phyloP scores from a whole-genome alignment of 1,140 invertebrate genomes.

The Drosophila sp. region DNA sequence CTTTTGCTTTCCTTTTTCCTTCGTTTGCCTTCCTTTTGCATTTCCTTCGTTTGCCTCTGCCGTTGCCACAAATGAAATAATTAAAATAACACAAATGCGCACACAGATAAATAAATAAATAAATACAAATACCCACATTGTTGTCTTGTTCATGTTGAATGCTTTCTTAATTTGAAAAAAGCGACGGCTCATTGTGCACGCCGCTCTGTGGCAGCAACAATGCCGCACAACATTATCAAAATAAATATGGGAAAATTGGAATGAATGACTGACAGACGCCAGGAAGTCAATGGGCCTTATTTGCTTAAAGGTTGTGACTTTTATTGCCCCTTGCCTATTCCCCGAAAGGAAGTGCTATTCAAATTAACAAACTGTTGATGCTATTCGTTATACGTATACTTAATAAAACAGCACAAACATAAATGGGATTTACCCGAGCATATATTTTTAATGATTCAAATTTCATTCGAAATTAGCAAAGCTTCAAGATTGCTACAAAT shows the following conservation, averaged over 20 bases:
- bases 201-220: constrained; percentile 22
- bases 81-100: constrained; percentile 52
- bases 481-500: neutral
- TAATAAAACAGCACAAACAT: constrained; percentile 6
- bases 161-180: constrained; percentile 54
- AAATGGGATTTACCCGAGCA: constrained; percentile 13
- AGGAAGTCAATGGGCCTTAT: constrained; percentile 37
- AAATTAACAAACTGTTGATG: constrained; percentile 13
- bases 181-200: constrained; percentile 39
- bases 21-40: constrained; percentile 1
- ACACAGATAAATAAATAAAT: neutral
- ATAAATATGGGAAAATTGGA: constrained; percentile 38
- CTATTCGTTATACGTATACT: constrained; percentile 11
- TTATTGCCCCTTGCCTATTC: neutral
- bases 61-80: constrained; percentile 51
- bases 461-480: neutral
- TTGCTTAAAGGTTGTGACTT: constrained; percentile 25
- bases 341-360: neutral
- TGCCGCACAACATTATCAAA: constrained; percentile 34
- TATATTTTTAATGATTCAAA: constrained; percentile 11
- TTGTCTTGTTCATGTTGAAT: constrained; percentile 31
- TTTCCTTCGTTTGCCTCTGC: constrained; percentile 5
- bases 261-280: constrained; percentile 25
- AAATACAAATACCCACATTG: neutral
- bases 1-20: constrained; percentile 10